Conservation (phyloP, 1,140 invertebrate genomes). For the Lepidurus packardi region DNA sequence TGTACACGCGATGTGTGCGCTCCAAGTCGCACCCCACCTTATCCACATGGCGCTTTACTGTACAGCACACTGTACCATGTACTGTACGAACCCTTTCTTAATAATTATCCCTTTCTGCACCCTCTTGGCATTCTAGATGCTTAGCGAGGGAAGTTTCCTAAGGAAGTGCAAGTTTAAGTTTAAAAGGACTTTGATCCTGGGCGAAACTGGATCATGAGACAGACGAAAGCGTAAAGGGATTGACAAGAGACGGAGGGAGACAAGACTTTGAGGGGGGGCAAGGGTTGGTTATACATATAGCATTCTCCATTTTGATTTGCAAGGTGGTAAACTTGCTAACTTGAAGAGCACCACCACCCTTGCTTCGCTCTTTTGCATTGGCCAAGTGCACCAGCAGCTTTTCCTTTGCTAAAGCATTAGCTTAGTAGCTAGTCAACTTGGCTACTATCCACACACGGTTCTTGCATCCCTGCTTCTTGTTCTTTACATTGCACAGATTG, state of each 20-base stretch:
- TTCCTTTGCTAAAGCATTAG: not conserved
- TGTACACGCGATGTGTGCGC: not conserved
- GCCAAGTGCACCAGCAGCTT: not conserved
- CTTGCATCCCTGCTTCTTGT: constrained; percentile 18
- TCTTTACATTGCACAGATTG: constrained; percentile 22
- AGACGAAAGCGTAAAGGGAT: not conserved
- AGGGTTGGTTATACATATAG: not conserved
- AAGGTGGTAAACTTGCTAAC: constrained; percentile 19
- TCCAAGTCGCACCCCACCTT: not conserved
- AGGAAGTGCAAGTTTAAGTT: not conserved
- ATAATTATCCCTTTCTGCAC: not conserved
- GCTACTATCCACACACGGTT: not conserved
- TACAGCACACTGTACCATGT: no score
- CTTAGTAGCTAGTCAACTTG: constrained; percentile 8
- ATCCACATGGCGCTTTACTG: not conserved
- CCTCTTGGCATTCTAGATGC: not conserved
- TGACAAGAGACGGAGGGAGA: not conserved
- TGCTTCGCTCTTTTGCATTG: not conserved
- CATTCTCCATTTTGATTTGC: constrained; percentile 1
- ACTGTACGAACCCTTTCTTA: not conserved
- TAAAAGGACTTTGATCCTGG: constrained; percentile 6
- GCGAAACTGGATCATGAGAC: constrained; percentile 6
- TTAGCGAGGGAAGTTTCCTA: not conserved
- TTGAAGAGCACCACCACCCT: not conserved
- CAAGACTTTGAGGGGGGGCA: not conserved